A percentile compares a stretch with the other conserved stretches of the same genome.
phyloP scores from a whole-genome alignment of 1,140 invertebrate genomes.

The Tribolium madens region DNA sequence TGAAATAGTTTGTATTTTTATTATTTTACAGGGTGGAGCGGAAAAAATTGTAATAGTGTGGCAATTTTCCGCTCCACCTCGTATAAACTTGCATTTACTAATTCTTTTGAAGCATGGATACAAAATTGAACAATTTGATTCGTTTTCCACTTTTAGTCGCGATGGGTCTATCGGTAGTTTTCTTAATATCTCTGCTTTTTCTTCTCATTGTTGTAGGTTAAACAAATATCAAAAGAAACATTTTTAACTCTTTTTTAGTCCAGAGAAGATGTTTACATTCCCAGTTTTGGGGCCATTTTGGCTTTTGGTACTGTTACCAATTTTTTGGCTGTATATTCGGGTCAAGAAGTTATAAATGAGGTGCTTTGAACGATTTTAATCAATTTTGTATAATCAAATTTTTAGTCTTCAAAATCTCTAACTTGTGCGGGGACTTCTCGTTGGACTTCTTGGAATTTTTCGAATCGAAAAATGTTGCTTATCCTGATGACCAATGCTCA shows the following conservation, averaged over 20 bases:
- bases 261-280: neutral
- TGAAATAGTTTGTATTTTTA: conserved; percentile 6
- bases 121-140: neutral
- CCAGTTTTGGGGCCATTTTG: neutral
- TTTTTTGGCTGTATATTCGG: neutral
- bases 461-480: neutral
- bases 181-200: neutral
- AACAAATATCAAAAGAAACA: neutral
- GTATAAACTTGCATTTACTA: too few species aligned
- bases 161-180: neutral
- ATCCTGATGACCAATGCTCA: conserved; percentile 17
- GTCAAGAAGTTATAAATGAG: neutral
- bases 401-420: neutral
- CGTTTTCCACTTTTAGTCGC: neutral
- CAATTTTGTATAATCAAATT: neutral
- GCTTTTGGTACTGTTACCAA: neutral
- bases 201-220: neutral
- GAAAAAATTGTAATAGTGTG: too few species aligned
- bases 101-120: neutral
- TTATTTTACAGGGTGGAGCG: neutral
- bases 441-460: conserved; percentile 8
- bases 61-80: too few species aligned
- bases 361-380: neutral
- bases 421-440: neutral
- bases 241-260: neutral